Base-by-base conservation (phyloP, 2,797 vertebrate species). In the Pygocentrus nattereri region DNA sequence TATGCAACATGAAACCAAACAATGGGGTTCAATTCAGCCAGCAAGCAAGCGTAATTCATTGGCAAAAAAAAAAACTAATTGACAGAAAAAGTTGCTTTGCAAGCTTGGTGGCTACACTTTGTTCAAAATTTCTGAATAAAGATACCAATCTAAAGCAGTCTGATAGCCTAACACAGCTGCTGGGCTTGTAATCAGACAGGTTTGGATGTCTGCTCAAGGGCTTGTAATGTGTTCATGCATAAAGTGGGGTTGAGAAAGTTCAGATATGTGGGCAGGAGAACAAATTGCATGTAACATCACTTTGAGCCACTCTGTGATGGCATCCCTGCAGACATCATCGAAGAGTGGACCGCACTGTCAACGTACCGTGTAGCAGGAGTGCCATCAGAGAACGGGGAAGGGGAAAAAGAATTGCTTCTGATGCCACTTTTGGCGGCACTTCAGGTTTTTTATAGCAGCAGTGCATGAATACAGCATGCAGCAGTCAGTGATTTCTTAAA, bases 391-490 rank as follows among this genome's bases (percentile, higher is more conserved):
- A 88, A 90, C 59, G 65, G 10, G 84, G 87, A 19, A 88, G 88
- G 88, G 90, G 15, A 90, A 93, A 85, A 85, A 85, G 6, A 85
- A 72, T 84, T 88, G 87, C 80, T 77, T 86, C 81, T 69, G 84
- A 87, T 85, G 85, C 70, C 21, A 84, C 87, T 87, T 88, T 90
- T 90, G 87, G 85, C 85, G 81, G 81, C 70, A 76, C 85, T 61
- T 58, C 34, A 65, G 64, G 78, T 81, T 85, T 81, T 82, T 79
- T 79, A 76, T 76, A 85, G 71, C 41, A 5, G 12, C 3, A 18
- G 67, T 10, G 21, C 72, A 64, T 47, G 47, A 71, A 73, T 50
- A 65, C 83, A 74, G 64, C 50, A 69, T 62, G 64, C 25, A 65
- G 72, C 68, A 5, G 31, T 15, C 25, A 62, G 15, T 62, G 27